These are phyloP conservation scores for Pedicia rivosa DNA, from an alignment of 2,888 invertebrate genomes.

Conservation along the genomic window DNA sequence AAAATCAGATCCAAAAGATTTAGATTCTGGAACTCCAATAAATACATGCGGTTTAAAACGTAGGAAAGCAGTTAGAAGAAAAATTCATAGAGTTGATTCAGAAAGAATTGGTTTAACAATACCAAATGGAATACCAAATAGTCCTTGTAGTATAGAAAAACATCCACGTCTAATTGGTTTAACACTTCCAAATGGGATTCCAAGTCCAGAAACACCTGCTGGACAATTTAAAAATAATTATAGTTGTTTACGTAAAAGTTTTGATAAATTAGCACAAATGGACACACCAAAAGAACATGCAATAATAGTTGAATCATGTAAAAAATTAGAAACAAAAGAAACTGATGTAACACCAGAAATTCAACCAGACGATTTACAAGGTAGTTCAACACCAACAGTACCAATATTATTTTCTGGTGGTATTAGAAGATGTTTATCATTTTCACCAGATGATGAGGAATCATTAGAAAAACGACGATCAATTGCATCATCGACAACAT, in stretches of 20 bases:
- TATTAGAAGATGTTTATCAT: slow-evolving; percentile 38
- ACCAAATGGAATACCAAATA: slow-evolving; percentile 22
- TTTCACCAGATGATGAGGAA: slow-evolving; percentile 36
- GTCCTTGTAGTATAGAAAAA: neutral
- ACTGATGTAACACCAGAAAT: slow-evolving; percentile 22
- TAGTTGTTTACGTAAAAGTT: slow-evolving; percentile 26
- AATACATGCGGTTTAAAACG: slow-evolving; percentile 18
- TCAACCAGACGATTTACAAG: slow-evolving; percentile 25
- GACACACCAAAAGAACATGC: slow-evolving; percentile 19
- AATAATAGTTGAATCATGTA: slow-evolving; percentile 22
- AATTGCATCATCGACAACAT: slow-evolving; percentile 29
- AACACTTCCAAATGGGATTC: slow-evolving; percentile 25
- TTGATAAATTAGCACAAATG: slow-evolving; percentile 13
- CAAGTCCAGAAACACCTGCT: slow-evolving; percentile 22
- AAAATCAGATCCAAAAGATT: slow-evolving; percentile 15
- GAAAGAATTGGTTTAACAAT: slow-evolving; percentile 19
- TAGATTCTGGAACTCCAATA: neutral
- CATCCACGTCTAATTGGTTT: slow-evolving; percentile 14
- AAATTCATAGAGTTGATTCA: slow-evolving; percentile 12
- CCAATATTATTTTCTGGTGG: slow-evolving; percentile 27
- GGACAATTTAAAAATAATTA: slow-evolving; percentile 1
- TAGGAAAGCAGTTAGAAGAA: slow-evolving; percentile 25
- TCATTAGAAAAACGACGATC: slow-evolving; percentile 34
- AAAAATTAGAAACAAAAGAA: slow-evolving; percentile 11
- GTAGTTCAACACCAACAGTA: slow-evolving; percentile 36